A percentile compares a stretch with the other conserved stretches of the same genome.
Evolutionary conservation across 64 coral and sea anemone species (phyloP).

Genomic region (Pachyseris speciosa): DNA sequence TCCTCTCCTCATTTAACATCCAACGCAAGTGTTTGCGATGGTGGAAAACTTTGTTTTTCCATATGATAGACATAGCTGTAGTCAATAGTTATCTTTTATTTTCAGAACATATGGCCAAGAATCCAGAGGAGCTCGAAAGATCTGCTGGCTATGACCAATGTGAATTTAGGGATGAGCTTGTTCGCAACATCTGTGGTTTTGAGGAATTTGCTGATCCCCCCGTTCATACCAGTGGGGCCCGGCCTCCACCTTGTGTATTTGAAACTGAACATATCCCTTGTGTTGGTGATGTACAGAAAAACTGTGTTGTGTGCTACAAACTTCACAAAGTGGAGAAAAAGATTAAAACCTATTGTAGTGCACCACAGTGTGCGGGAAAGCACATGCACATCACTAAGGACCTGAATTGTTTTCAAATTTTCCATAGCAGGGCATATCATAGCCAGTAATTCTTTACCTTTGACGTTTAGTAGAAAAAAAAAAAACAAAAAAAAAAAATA

Average conservation of each 20-base stretch:
- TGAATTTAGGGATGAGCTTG: conserved; percentile 53
- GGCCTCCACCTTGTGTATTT: conserved; percentile 17
- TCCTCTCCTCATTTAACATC: background rate
- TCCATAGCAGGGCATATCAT: background rate
- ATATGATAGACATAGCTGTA: conserved; percentile 35
- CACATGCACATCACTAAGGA: background rate
- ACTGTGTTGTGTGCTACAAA: conserved; percentile 67
- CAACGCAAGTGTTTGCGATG: conserved; percentile 1
- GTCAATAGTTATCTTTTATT: conserved; percentile 38
- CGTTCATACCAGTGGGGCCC: background rate
- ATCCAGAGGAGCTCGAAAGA: background rate
- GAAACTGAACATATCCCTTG: conserved; percentile 61
- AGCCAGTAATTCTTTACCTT: too few species aligned
- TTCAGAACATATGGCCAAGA: background rate
- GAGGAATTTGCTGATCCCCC: conserved; percentile 58
- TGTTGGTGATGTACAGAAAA: conserved; percentile 23
- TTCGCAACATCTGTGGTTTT: conserved; percentile 55
- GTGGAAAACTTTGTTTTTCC: too few species aligned
- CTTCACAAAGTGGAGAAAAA: conserved; percentile 65
- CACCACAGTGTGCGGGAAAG: background rate
- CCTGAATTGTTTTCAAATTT: background rate
- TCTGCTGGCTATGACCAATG: conserved; percentile 15
- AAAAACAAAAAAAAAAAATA: too few species aligned
- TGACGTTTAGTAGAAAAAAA: too few species aligned
- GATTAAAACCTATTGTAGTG: background rate